Conservation (phyloP, 1,140 invertebrate genomes). For the Heterodera schachtii region DNA sequence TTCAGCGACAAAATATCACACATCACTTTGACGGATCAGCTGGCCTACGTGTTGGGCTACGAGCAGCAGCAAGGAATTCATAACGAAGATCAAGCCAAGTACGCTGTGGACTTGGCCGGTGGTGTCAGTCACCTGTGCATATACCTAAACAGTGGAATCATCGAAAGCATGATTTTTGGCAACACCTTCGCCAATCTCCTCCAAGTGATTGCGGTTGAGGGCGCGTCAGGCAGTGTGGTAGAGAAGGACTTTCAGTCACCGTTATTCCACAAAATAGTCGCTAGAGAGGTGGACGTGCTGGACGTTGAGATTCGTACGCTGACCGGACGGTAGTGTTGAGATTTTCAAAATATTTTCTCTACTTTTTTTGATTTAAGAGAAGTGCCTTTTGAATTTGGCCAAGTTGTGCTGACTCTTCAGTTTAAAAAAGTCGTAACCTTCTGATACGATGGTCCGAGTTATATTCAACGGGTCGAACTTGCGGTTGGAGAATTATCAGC, state of each 20-base stretch:
- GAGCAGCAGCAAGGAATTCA: neutral
- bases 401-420: neutral
- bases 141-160: neutral
- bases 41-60: constrained; percentile 14
- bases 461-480: constrained; percentile 29
- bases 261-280: constrained; percentile 18
- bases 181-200: neutral
- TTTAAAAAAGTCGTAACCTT: neutral
- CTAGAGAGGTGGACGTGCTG: constrained; percentile 22
- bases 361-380: neutral
- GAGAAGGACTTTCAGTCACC: constrained; percentile 32
- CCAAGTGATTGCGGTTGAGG: neutral
- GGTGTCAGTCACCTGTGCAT: too few species aligned
- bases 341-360: neutral
- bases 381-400: neutral
- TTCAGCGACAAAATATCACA: neutral
- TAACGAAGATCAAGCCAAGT: neutral
- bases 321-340: neutral
- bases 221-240: neutral
- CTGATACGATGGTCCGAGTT: constrained; percentile 25
- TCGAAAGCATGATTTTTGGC: constrained; percentile 29
- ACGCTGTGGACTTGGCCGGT: too few species aligned
- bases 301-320: constrained; percentile 24
- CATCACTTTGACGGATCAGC: constrained; percentile 4
- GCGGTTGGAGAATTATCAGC: constrained; percentile 14